Base-by-base conservation (phyloP, 2,888 invertebrate species). In the Shargacucullia verbasci region DNA sequence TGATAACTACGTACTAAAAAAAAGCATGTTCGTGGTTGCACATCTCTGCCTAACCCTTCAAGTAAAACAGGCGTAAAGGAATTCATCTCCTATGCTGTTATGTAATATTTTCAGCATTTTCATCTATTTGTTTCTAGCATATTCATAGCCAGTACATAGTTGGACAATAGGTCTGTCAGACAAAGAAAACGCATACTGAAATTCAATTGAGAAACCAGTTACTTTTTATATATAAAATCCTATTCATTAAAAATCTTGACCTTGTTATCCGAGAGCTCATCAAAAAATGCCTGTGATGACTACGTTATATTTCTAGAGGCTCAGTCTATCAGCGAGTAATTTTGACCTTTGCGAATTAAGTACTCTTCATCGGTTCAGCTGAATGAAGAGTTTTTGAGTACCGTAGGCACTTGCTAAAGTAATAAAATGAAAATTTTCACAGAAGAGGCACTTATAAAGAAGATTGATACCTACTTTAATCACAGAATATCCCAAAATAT, bases 271-370 rank as follows among this genome's bases (percentile, higher is more conserved):
- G 40, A 46, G 31, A 13, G 37, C 11, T 9, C 8, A 38, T 63
- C 35, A 6, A 40, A 47, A 47, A 45, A 34, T 34, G 47, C n/a
- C 10, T n/a, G 12, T 1, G 33, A 59, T 37, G 58, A 38, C 27
- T 33, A 33, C 0, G 11, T 41, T 34, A 12, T 33, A 58, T 25
- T 10, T 49, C 13, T 48, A 55, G 37, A 34, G 38, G 33, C 14
- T 40, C 20, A 41, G 33, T 40, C 12, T 34, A 44, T 27, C 7
- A 25, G 4, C 5, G 13, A 39, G 15, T 20, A 11, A 49, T 67
- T 67, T 59, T 71, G 72, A 45, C 40, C 45, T 67, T 59, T 39
- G 7, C 12, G 27, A 20, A 45, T 45, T 5, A 59, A 67, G 72
- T 38, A 41, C 45, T 31, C 59, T 66, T 34, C 25, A 64, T 44